Conservation (phyloP, 2,888 invertebrate species). For the Eucera pruinosa region DNA sequence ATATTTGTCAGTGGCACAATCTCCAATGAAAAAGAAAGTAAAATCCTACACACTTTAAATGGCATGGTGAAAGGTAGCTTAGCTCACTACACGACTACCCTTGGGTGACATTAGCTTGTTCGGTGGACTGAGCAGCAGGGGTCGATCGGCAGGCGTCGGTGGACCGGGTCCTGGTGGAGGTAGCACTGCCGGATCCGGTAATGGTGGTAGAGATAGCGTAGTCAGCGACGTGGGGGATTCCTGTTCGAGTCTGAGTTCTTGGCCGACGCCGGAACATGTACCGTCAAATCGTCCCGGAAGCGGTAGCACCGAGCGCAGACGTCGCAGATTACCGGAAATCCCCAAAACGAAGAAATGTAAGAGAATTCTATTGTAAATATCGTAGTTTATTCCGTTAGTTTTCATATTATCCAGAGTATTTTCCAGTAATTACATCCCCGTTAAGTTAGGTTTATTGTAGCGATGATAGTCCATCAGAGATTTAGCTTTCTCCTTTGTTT, state of each 20-base stretch:
- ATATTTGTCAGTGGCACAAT: not conserved
- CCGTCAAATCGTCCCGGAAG: slow-evolving; percentile 74
- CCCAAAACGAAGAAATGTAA: slow-evolving; percentile 95
- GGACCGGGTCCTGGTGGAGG: slow-evolving; percentile 70
- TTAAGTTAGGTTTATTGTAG: not conserved
- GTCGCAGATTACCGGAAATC: slow-evolving; percentile 95
- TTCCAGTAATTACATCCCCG: not conserved
- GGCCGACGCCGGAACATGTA: slow-evolving; percentile 82
- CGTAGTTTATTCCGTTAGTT: not conserved
- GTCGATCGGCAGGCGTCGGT: slow-evolving; percentile 74
- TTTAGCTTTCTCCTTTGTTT: not conserved
- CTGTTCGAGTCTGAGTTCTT: slow-evolving; percentile 80
- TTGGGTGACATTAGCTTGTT: slow-evolving; percentile 82
- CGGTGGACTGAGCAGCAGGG: slow-evolving; percentile 82
- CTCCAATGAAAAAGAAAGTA: not conserved
- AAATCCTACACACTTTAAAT: slow-evolving; percentile 35
- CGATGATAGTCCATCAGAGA: not conserved
- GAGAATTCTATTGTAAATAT: not conserved
- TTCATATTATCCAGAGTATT: too few relatives aligned
- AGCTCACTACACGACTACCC: slow-evolving; percentile 73
- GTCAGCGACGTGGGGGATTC: slow-evolving; percentile 82
- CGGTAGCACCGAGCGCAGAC: slow-evolving; percentile 86
- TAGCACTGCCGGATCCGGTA: slow-evolving; percentile 76
- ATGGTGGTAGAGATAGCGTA: slow-evolving; percentile 80
- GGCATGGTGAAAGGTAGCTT: slow-evolving; percentile 69